These are phyloP conservation scores for Amphipyra berbera DNA, from an alignment of 2,888 invertebrate species.

Conservation along the genomic window DNA sequence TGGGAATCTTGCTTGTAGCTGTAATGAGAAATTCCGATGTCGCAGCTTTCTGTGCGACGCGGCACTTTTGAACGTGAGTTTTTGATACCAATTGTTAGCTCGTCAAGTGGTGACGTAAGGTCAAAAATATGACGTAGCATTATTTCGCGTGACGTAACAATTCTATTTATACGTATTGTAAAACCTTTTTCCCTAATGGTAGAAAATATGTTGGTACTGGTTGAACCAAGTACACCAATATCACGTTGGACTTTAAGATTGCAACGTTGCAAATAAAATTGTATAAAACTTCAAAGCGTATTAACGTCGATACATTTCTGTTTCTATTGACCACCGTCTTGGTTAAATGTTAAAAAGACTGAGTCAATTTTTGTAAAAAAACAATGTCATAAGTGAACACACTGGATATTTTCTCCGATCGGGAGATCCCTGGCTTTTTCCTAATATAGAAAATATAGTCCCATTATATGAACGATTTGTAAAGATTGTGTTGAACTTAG, in stretches of 20 bases:
- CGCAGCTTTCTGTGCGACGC: constrained; percentile 83
- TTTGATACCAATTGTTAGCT: constrained; percentile 60
- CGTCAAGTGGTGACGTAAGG: constrained; percentile 53
- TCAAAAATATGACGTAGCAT: constrained; percentile 48
- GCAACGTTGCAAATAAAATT: constrained; percentile 12
- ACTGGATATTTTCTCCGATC: too few relatives aligned
- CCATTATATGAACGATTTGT: too few relatives aligned
- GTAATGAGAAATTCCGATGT: constrained; percentile 89
- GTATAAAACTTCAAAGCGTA: constrained; percentile 6
- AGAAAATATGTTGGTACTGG: neutral
- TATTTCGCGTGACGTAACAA: constrained; percentile 28
- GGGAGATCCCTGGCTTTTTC: too few relatives aligned
- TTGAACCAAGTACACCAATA: constrained; percentile 11
- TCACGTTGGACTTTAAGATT: constrained; percentile 6
- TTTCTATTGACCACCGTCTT: neutral
- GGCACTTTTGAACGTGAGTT: constrained; percentile 70
- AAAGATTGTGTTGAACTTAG: too few relatives aligned
- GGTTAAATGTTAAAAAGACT: too few relatives aligned
- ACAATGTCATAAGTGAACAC: too few relatives aligned
- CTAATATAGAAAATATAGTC: too few relatives aligned
- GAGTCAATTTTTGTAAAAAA: too few relatives aligned
- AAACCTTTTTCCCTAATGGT: constrained; percentile 4
- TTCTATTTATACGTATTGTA: constrained; percentile 17
- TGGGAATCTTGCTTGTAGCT: constrained; percentile 81
- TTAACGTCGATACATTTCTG: neutral